phyloP scores from a whole-genome alignment of 2,888 invertebrate genomes.

The Drosophila subquinaria region DNA sequence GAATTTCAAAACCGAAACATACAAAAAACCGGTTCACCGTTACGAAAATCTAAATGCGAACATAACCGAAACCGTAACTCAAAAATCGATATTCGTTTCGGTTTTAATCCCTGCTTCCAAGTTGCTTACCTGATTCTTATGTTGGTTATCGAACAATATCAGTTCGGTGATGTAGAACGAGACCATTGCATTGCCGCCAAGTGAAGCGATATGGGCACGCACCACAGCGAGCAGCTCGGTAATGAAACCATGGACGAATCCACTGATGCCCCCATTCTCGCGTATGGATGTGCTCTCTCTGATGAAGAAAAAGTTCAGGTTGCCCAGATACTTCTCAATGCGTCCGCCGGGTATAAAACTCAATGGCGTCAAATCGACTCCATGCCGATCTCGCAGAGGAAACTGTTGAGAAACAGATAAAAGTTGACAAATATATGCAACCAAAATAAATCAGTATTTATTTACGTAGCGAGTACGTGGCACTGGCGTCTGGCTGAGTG shows the following conservation, averaged over 20 bases:
- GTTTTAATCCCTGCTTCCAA: neutral
- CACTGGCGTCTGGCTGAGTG: constrained; percentile 38
- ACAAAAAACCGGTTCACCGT: no score
- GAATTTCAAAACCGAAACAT: no score
- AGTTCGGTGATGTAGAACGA: constrained; percentile 97
- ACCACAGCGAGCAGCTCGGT: constrained; percentile 96
- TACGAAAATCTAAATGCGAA: no score
- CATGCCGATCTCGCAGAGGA: constrained; percentile 85
- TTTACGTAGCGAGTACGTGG: constrained; percentile 70
- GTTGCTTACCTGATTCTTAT: constrained; percentile 96
- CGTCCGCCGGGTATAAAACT: constrained; percentile 92
- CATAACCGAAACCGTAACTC: no score
- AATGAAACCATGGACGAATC: constrained; percentile 97
- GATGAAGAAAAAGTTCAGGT: constrained; percentile 97
- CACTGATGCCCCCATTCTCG: constrained; percentile 96
- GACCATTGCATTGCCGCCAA: constrained; percentile 98
- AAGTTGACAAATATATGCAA: neutral
- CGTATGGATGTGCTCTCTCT: constrained; percentile 96
- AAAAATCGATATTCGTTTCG: no score
- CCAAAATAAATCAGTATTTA: neutral
- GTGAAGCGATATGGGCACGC: constrained; percentile 95
- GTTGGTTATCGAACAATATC: constrained; percentile 95
- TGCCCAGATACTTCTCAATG: constrained; percentile 94
- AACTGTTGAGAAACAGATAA: constrained; percentile 58
- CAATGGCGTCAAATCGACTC: constrained; percentile 93